Base-by-base conservation (phyloP, 2,888 invertebrate genomes). In the Spodoptera exigua region DNA sequence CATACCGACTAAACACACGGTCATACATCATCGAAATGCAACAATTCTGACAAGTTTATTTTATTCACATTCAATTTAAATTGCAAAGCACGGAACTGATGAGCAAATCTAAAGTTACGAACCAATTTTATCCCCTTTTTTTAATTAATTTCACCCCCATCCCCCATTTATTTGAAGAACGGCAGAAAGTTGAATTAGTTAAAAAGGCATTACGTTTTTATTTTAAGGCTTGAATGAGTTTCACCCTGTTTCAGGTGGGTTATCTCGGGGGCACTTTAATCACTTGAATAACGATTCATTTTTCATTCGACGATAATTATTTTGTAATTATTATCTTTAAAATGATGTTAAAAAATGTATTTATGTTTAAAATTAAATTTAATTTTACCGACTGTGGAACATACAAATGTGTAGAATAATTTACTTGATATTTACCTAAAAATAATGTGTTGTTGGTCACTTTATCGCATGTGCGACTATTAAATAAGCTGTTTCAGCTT, bases 101-200 rank as follows among this genome's bases (percentile, higher is more conserved):
- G 36, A 40, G 13, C n/a, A 37, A 37, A 21, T 41, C 21, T 4
- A 10, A 43, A 41, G 10, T 11, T 43, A 32, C 17, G 2, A 11
- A 32, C 1, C 17, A 18, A 27, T 27, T 27, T 27, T 27, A 27
- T 9, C 21, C 13, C 2, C 13, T 13, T 35, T 37, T n/a, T 51
- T 61, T 51, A 37, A 61, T 46, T 54, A 63, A 36, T 35, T 46
- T 45, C 36, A 34, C 32, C 45, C 39, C 16, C 0, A 32, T 40
- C 45, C 45, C 54, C 43, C 46, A 53, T 61, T 68, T 46, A 71
- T 40, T 44, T 71, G 14, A 55, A 72, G 54, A 36, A 48, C 54
- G 39, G 39, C 12, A 46, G 55, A 58, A 63, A 61, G 59, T 60
- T 67, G 44, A 67, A 70, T 45, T 32, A 36, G 44, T 55, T 63